Base-by-base conservation (phyloP, 2,797 vertebrate species). In the Diplodus puntazzo region DNA sequence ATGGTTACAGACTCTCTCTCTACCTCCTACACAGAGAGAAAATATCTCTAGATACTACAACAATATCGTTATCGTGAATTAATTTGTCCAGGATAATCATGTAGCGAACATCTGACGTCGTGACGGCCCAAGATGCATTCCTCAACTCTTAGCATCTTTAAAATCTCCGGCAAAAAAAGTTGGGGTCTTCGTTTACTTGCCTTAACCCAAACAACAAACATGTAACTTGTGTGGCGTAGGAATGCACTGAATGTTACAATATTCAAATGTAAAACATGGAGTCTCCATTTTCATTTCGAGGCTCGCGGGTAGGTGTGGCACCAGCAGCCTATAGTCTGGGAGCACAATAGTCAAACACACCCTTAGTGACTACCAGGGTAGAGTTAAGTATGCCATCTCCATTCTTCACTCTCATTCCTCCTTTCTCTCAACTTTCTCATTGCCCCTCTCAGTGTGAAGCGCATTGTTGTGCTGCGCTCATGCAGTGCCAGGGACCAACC, bases 361-460 rank as follows among this genome's bases (percentile, higher is more conserved):
- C 87, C 84, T 71, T 81, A 70, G 88, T 64, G 86, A 90, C 64
- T 87, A 79, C 84, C 69, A 88, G 75, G 64, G 68, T 80, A 76
- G 75, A 89, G 86, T 89, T 89, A 91, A 91, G 86, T 89, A 92
- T 89, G 88, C 83, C 87, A 90, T 92, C 85, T 87, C 84, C 83
- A 87, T 86, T 86, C 79, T 82, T 85, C 79, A 79, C 80, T 87
- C 85, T 81, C 59, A 63, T 66, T 72, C 58, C 81, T 48, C 43
- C 59, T 83, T 87, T 71, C 82, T 81, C 75, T 81, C 81, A 78
- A 81, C 78, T 88, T 93, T 94, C 88, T 90, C 87, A 92, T 89
- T 93, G 90, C 88, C 83, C 87, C 62, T 87, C 92, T 84, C 90
- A 84, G 91, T 84, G 74, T 89, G 93, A 90, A 69, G 59, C 77